phyloP scores from a whole-genome alignment of 1,140 invertebrate species.

The Melitaea cinxia region DNA sequence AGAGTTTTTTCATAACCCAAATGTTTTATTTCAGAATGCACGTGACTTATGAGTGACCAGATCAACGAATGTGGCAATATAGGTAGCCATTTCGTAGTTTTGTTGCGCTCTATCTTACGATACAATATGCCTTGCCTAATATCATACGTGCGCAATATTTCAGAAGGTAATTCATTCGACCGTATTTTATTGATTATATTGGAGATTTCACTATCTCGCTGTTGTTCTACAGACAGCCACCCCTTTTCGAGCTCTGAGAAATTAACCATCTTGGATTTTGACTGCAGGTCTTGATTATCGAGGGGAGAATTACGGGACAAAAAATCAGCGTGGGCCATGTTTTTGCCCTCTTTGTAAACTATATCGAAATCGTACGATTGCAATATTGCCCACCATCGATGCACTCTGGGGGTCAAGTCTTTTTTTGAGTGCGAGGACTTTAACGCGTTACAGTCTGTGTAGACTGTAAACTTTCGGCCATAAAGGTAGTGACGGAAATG shows the following conservation, averaged over 20 bases:
- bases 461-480: constrained; percentile 27
- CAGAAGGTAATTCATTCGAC: background rate
- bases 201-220: no score
- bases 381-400: constrained; percentile 49
- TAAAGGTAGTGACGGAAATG: constrained; percentile 36
- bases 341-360: constrained; percentile 24
- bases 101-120: background rate
- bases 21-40: constrained; percentile 14
- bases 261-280: no score
- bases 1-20: constrained; percentile 10
- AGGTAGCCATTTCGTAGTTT: constrained; percentile 2
- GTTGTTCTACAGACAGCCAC: no score
- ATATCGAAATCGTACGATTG: constrained; percentile 35
- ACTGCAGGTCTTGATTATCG: no score
- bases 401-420: constrained; percentile 48
- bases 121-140: constrained; percentile 5
- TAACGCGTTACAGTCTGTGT: constrained; percentile 14
- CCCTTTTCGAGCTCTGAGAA: no score
- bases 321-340: constrained; percentile 32
- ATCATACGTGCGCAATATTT: constrained; percentile 3
- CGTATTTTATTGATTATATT: no score
- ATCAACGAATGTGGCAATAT: background rate
- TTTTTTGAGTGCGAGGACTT: constrained; percentile 47
- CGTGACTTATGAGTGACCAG: constrained; percentile 9
- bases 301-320: constrained; percentile 1